Conservation (phyloP, 2,888 invertebrate genomes). For the Carpatolechia fugitivella region DNA sequence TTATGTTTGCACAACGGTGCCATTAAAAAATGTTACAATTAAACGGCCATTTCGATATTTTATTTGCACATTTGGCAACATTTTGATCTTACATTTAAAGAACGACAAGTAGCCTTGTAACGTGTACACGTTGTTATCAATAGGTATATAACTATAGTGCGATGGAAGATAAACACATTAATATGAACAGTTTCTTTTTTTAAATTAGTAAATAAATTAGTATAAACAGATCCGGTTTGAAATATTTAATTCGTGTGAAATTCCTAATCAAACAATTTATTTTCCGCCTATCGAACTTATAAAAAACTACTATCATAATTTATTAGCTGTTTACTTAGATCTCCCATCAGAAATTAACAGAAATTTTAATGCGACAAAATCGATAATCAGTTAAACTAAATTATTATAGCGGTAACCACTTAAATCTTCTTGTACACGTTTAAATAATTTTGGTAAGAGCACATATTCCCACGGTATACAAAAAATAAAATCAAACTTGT, state of each 20-base stretch:
- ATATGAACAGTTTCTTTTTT: no score
- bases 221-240: background rate
- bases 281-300: background rate
- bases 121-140: no score
- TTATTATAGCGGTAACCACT: background rate
- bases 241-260: background rate
- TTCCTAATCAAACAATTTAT: background rate
- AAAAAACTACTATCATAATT: background rate
- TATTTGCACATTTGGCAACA: no score
- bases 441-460: slow-evolving; percentile 13
- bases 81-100: no score
- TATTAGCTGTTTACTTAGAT: background rate
- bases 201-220: background rate
- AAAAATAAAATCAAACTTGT: slow-evolving; percentile 34
- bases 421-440: slow-evolving; percentile 11
- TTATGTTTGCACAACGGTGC: no score
- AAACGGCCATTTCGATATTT: no score
- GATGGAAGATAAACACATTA: no score
- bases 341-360: background rate
- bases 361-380: background rate
- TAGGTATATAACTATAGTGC: no score
- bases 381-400: slow-evolving; percentile 12
- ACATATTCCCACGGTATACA: slow-evolving; percentile 30
- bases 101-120: no score
- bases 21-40: no score